A percentile compares a stretch with the other conserved stretches of the same genome.
Evolutionary conservation across 2,113 vertebrate species (phyloP).

Genomic region (Sander vitreus): DNA sequence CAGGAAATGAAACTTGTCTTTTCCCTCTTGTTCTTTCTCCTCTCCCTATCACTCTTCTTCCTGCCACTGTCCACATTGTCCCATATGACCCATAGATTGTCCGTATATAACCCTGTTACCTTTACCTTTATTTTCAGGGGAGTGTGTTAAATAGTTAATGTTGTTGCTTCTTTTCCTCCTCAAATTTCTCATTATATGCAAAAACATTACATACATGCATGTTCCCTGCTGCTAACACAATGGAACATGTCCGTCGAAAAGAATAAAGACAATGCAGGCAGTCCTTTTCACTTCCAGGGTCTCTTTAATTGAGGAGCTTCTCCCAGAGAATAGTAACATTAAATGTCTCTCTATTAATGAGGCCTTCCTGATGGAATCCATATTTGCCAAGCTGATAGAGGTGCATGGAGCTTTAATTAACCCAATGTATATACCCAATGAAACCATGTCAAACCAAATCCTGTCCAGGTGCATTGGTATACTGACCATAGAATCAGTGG

Average conservation of each 20-base stretch:
- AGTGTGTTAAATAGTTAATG: background rate
- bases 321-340: background rate
- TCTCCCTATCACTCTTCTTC: background rate
- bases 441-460: background rate
- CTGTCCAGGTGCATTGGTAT: background rate
- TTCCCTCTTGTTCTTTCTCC: background rate
- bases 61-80: background rate
- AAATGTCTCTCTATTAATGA: slow-evolving; percentile 19
- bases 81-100: too few species aligned
- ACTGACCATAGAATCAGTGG: background rate
- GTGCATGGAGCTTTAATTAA: slow-evolving; percentile 15
- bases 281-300: background rate
- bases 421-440: background rate
- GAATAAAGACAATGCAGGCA: slow-evolving; percentile 6
- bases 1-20: slow-evolving; percentile 51
- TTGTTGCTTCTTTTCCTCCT: background rate
- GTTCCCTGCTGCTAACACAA: background rate
- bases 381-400: slow-evolving; percentile 11
- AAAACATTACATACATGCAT: background rate
- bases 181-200: background rate
- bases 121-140: background rate
- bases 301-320: slow-evolving; percentile 20
- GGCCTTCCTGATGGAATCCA: slow-evolving; percentile 10
- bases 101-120: too few species aligned
- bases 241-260: background rate